Percentiles rank a stretch among this genome's conserved stretches.
phyloP scores from a whole-genome alignment of 2,113 vertebrate species.

The Brachyhypopomus gauderio region DNA sequence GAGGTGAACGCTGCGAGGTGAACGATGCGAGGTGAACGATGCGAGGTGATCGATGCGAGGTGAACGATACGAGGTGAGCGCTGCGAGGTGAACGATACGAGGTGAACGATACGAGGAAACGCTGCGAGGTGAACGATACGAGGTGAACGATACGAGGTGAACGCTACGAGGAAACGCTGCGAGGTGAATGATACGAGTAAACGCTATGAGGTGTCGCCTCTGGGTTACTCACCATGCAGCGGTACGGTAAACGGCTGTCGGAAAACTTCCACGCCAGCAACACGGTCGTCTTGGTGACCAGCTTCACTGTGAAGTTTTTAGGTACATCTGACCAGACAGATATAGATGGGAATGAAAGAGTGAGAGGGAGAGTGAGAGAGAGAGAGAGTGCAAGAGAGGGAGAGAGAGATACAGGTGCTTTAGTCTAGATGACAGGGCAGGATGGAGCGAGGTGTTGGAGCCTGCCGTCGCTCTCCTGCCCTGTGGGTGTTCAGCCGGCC shows the following conservation, averaged over 20 bases:
- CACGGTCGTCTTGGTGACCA: constrained; percentile 93
- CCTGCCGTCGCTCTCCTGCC: constrained; percentile 66
- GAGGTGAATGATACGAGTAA: no score
- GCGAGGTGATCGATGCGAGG: no score
- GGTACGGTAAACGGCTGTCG: constrained; percentile 81
- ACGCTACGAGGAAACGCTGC: no score
- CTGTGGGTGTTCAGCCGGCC: constrained; percentile 68
- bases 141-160: no score
- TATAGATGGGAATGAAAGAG: constrained; percentile 1
- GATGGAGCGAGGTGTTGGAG: constrained; percentile 60
- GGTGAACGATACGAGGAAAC: no score
- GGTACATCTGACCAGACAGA: constrained; percentile 84
- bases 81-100: no score
- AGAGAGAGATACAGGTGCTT: constrained; percentile 37
- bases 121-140: no score
- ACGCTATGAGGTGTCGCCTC: background rate
- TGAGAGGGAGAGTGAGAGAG: constrained; percentile 50
- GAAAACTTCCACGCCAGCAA: constrained; percentile 94
- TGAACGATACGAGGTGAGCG: no score
- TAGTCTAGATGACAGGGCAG: constrained; percentile 36
- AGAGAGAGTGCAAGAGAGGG: constrained; percentile 45
- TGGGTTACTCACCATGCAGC: constrained; percentile 82
- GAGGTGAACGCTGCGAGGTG: no score
- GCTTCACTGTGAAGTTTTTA: constrained; percentile 97
- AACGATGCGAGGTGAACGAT: no score